A percentile compares a stretch with the other conserved stretches of the same genome.
Conservation (phyloP, 1,140 invertebrate genomes). For the Rhyacophila brunnea region DNA sequence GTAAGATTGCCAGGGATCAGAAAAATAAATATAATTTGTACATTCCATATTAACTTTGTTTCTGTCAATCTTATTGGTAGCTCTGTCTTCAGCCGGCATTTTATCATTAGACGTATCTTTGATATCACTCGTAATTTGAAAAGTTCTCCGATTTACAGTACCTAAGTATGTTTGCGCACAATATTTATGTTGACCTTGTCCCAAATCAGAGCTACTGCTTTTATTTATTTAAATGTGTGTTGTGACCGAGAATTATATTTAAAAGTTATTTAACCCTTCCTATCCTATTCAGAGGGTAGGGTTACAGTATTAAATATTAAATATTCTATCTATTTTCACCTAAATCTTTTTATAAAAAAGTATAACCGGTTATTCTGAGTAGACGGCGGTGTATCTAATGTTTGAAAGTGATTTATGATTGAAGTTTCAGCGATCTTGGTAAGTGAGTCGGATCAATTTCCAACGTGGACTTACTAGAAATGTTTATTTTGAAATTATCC, state of each 20-base stretch:
- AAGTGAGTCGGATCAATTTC: conserved; percentile 25
- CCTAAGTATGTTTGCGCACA: conserved; percentile 41
- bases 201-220: conserved; percentile 9
- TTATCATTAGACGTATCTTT: conserved; percentile 47
- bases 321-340: conserved; percentile 29
- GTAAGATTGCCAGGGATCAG: conserved; percentile 55
- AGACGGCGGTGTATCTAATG: conserved; percentile 56
- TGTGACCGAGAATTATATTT: conserved; percentile 24
- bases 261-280: conserved; percentile 25
- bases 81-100: conserved; percentile 15
- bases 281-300: conserved; percentile 18
- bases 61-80: conserved; percentile 31
- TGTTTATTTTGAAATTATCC: conserved; percentile 53
- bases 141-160: not conserved
- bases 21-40: conserved; percentile 64
- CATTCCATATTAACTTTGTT: conserved; percentile 66
- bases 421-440: conserved; percentile 52
- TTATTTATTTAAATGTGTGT: not conserved
- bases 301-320: conserved; percentile 37
- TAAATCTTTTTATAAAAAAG: conserved; percentile 31
- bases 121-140: conserved; percentile 38
- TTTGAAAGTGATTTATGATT: conserved; percentile 54
- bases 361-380: conserved; percentile 34
- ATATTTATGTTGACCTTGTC: conserved; percentile 25
- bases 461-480: conserved; percentile 29